Evolutionary conservation across 2,113 vertebrate species (phyloP), one percentile per base, ranked within the genome.

Genomic region (Actenoides lindsayi): DNA sequence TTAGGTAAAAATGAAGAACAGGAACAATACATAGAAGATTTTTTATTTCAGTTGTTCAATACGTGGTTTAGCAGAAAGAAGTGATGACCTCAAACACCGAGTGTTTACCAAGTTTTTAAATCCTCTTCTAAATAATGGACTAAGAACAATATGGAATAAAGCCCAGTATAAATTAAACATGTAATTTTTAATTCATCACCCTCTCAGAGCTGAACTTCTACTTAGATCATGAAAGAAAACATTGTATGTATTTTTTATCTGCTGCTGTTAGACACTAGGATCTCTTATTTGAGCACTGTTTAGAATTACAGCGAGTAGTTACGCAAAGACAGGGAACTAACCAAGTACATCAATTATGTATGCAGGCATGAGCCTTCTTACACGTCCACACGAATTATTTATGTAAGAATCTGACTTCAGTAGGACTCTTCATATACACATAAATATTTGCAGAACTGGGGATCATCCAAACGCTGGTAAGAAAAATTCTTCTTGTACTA

Each of bases 141-240:
- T 46, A 62, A 48, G 62, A 90, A 83, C 57, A 77, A 73, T 65
- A 83, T 67, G 63, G 81, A 85, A 63, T 80, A 65, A 80, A 89
- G 54, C 53, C 70, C 84, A 80, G 70, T 37, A 70, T 89, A 94
- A 73, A 87, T 87, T 69, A 94, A 95, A 94, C 59, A 77, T 31
- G 50, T 65, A 9, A 65, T 71, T 95, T 89, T 77, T 63, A 86
- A 83, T 87, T 77, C 46, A 91, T 59, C 35, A 50, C 15, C 87
- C 17, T 74, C 46, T 74, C 65, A 53, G 19, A 87, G 54, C 33
- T 14, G 33, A 86, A 74, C 37, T 74, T 88, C 91, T 73, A 48
- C 50, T 93, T 57, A 65, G 9, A 73, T 10, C 0, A 2, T 7
- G 5, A 77, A 68, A 79, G 10, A 77, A 88, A 87, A 60, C 1